Base-by-base conservation (phyloP, 2,113 vertebrate species). In the Halichoeres trimaculatus region DNA sequence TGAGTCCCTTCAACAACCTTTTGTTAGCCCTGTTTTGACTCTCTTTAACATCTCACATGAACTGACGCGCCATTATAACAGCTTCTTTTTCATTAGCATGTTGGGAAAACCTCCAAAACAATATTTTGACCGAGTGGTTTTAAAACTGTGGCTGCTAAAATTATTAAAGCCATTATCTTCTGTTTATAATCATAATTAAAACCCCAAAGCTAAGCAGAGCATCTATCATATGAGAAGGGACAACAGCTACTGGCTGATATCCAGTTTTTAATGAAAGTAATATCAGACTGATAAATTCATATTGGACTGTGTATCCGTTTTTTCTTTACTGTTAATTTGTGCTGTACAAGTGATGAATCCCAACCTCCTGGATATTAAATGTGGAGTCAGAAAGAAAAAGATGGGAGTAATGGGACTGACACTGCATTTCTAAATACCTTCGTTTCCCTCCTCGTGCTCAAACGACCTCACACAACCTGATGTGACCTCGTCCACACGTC, bases 201-300 rank as follows among this genome's bases (percentile, higher is more conserved):
- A 73, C 53, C 51, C 68, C 34, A 71, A 68, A 61, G 38, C 54
- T n/a, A 75, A 9, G 51, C n/a, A 55, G 41, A 61, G 16, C 11
- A 76, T 73, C 14, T 16, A 65, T 45, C 61, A 61, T 52, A 22
- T 8, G 22, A 19, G 22, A 45, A 30, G 24, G 54, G 55, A 74
- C 70, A 59, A 50, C 63, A 69, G n/a, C 30, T n/a, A 72, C 36
- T 85, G 78, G 74, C 60, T 70, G 63, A 73, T 82, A 55, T 74
- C 36, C 65, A 65, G 9, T 35, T 50, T 75, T 62, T 53, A 85
- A 78, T 80, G 17, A 64, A 78, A 72, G 55, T 57, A 56, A 66
- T 78, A 67, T 58, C 43, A 73, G 34, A 4, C 67, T 63, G 77
- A 82, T 82, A 40, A 79, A 84, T 79, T 16, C 81, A 78, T 81